A percentile compares a stretch with the other conserved stretches of the same genome.
phyloP scores from a whole-genome alignment of 2,888 invertebrate genomes.

The Pyrocoelia pectoralis region DNA sequence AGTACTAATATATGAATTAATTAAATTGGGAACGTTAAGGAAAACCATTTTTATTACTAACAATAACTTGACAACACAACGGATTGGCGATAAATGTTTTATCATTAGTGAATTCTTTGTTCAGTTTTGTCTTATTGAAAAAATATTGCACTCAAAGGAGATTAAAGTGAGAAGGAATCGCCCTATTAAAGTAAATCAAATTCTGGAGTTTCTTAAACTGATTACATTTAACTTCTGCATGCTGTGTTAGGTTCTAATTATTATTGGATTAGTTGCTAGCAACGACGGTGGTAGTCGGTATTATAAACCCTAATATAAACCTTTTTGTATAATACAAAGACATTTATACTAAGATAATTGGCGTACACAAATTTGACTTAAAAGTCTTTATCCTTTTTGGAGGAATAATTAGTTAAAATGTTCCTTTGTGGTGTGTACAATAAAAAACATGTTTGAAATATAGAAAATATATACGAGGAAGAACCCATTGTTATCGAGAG shows the following conservation, averaged over 20 bases:
- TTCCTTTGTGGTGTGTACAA: no score
- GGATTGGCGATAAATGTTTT: no score
- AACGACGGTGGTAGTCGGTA: background rate
- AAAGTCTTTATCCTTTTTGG: background rate
- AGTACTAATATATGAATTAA: no score
- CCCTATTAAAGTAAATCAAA: conserved; percentile 13
- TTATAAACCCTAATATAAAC: background rate
- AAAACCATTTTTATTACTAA: no score
- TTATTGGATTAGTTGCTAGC: conserved; percentile 10
- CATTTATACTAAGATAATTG: conserved; percentile 3
- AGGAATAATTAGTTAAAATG: background rate
- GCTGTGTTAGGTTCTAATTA: conserved; percentile 24
- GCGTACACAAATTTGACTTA: conserved; percentile 1
- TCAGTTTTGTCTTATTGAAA: no score
- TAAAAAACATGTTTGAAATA: no score
- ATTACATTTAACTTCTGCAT: conserved; percentile 19
- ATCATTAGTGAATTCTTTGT: no score
- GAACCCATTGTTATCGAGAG: no score
- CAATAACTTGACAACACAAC: no score
- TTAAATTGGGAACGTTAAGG: no score
- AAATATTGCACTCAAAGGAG: no score
- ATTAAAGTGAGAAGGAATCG: background rate
- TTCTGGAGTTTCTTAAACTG: conserved; percentile 13
- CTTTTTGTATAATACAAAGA: conserved; percentile 2
- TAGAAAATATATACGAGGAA: no score